phyloP scores from a whole-genome alignment of 2,888 invertebrate species.

The Xestobium rufovillosum region DNA sequence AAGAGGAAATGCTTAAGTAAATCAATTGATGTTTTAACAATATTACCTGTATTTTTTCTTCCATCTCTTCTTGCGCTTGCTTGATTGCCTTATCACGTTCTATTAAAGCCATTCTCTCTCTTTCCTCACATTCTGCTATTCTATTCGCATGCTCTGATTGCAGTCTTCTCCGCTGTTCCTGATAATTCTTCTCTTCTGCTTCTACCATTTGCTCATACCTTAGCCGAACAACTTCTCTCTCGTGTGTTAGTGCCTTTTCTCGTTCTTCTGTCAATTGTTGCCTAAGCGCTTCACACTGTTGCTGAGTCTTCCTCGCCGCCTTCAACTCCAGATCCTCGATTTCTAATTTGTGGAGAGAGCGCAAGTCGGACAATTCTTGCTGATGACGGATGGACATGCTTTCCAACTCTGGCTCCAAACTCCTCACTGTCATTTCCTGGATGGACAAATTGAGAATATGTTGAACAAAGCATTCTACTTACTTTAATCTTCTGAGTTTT shows the following conservation, averaged over 20 bases:
- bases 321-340: slow-evolving; percentile 56
- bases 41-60: slow-evolving; percentile 45
- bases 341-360: slow-evolving; percentile 58
- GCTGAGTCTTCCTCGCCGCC: slow-evolving; percentile 54
- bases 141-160: slow-evolving; percentile 44
- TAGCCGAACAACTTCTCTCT: slow-evolving; percentile 52
- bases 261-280: slow-evolving; percentile 55
- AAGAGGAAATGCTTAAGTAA: neutral
- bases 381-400: slow-evolving; percentile 65
- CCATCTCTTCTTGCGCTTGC: slow-evolving; percentile 45
- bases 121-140: slow-evolving; percentile 43
- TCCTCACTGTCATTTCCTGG: slow-evolving; percentile 77
- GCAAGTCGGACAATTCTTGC: slow-evolving; percentile 60
- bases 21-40: no score
- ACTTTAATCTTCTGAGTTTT: slow-evolving; percentile 84
- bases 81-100: slow-evolving; percentile 47
- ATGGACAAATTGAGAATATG: slow-evolving; percentile 7
- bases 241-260: slow-evolving; percentile 54
- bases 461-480: slow-evolving; percentile 10
- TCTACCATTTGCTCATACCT: slow-evolving; percentile 52
- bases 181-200: slow-evolving; percentile 49
- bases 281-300: slow-evolving; percentile 53
- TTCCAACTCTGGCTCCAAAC: slow-evolving; percentile 75
- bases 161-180: slow-evolving; percentile 48
- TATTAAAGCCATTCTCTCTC: slow-evolving; percentile 39